Conservation (phyloP, 2,888 invertebrate species). For the Hecatera dysodea region DNA sequence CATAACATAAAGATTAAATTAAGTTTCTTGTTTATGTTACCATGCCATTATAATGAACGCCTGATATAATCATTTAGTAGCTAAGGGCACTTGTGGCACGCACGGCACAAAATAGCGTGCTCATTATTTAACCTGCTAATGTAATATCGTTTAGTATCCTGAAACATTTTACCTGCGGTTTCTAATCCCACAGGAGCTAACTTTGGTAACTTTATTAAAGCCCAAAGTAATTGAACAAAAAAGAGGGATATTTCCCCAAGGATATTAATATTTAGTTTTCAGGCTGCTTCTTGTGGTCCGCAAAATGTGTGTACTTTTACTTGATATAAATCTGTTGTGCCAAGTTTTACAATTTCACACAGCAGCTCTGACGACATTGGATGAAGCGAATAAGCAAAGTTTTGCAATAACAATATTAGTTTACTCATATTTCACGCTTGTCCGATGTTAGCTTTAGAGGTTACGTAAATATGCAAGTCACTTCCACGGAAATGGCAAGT, state of each 20-base stretch:
- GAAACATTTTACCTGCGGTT: slow-evolving; percentile 45
- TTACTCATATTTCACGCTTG: slow-evolving; percentile 18
- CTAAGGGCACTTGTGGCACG: slow-evolving; percentile 16
- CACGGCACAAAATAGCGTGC: slow-evolving; percentile 24
- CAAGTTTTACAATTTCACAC: slow-evolving; percentile 23
- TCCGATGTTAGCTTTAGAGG: slow-evolving; percentile 2
- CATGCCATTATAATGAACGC: slow-evolving; percentile 17
- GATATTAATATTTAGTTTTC: slow-evolving; percentile 39
- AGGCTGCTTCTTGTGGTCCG: slow-evolving; percentile 11
- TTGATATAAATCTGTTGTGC: slow-evolving; percentile 20
- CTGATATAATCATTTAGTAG: slow-evolving; percentile 27
- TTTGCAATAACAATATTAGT: slow-evolving; percentile 32
- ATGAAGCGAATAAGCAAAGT: slow-evolving; percentile 28
- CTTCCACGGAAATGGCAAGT: slow-evolving; percentile 27
- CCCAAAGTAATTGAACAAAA: slow-evolving; percentile 53
- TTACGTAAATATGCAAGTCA: slow-evolving; percentile 33
- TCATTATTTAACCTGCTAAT: slow-evolving; percentile 22
- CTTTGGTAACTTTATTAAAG: slow-evolving; percentile 46
- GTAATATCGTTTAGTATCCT: slow-evolving; percentile 30
- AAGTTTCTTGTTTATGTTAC: slow-evolving; percentile 15
- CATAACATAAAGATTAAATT: slow-evolving; percentile 4
- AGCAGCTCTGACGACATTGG: slow-evolving; percentile 9
- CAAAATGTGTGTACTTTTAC: slow-evolving; percentile 18
- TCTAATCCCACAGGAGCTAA: slow-evolving; percentile 39
- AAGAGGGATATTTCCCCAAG: slow-evolving; percentile 43